Evolutionary conservation across 2,888 invertebrate species (phyloP).

Genomic region (Cataglyphis rosenhaueri): DNA sequence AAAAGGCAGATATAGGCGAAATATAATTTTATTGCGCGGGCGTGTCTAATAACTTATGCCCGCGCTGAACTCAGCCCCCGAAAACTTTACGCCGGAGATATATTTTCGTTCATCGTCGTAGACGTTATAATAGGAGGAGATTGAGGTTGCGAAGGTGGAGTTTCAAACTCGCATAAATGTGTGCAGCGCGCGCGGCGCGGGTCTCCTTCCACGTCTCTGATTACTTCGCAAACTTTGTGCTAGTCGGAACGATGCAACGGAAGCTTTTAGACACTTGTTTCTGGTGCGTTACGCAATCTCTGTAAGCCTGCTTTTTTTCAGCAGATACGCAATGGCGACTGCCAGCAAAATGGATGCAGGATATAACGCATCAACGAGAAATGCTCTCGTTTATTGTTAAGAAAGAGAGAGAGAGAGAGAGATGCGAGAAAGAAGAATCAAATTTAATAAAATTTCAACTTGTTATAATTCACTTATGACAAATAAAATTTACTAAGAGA

Average conservation of each 20-base stretch:
- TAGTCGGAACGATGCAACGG: slow-evolving; percentile 59
- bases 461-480: background rate
- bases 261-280: slow-evolving; percentile 69
- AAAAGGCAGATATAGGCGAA: slow-evolving; percentile 7
- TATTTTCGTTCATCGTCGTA: slow-evolving; percentile 62
- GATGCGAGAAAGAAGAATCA: background rate
- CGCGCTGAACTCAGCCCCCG: slow-evolving; percentile 21
- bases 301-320: slow-evolving; percentile 45
- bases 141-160: slow-evolving; percentile 59
- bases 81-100: slow-evolving; percentile 58
- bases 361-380: background rate
- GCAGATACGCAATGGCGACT: background rate
- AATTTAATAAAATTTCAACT: background rate
- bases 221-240: slow-evolving; percentile 71
- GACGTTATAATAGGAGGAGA: slow-evolving; percentile 61
- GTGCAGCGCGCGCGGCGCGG: slow-evolving; percentile 55
- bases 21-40: slow-evolving; percentile 21
- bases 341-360: background rate
- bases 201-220: slow-evolving; percentile 72
- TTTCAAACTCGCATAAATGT: slow-evolving; percentile 72
- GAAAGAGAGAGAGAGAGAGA: background rate
- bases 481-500: background rate
- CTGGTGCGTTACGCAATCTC: slow-evolving; percentile 53
- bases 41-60: slow-evolving; percentile 57
- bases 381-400: background rate